Percentiles rank a stretch among this genome's conserved stretches.
These are phyloP conservation scores for Pristiophorus japonicus DNA, from an alignment of 2,113 vertebrate genomes.

Conservation along the genomic window DNA sequence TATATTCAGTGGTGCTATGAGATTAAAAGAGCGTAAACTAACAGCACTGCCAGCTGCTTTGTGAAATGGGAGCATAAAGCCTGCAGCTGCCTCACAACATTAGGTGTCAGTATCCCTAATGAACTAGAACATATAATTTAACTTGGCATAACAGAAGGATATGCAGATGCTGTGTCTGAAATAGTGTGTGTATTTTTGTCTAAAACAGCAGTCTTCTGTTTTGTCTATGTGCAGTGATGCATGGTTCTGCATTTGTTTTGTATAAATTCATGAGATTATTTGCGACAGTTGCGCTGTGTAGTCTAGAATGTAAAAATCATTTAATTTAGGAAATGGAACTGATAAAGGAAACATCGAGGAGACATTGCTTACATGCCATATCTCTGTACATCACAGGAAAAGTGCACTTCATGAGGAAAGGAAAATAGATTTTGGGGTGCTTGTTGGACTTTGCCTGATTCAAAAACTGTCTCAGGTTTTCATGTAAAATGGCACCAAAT, in stretches of 20 bases:
- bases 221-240: not conserved
- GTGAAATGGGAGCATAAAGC: not conserved
- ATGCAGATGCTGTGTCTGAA: conserved; percentile 5
- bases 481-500: not conserved
- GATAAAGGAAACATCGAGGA: not conserved
- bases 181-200: not conserved
- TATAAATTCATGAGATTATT: conserved; percentile 5
- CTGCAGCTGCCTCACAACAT: conserved; percentile 19
- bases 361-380: not conserved
- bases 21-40: not conserved
- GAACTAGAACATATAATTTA: conserved; percentile 33
- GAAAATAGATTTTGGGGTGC: not conserved
- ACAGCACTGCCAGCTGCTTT: not conserved
- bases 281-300: not conserved
- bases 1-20: not conserved
- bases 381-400: not conserved
- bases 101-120: conserved; percentile 20
- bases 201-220: conserved; percentile 1
- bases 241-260: not conserved
- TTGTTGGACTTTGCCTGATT: not conserved
- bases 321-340: not conserved
- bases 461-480: not conserved
- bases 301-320: not conserved
- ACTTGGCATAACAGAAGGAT: conserved; percentile 16
- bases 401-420: not conserved